A percentile compares a stretch with the other conserved stretches of the same genome.
Conservation (phyloP, 1,140 invertebrate genomes). For the Papilio dardanus region DNA sequence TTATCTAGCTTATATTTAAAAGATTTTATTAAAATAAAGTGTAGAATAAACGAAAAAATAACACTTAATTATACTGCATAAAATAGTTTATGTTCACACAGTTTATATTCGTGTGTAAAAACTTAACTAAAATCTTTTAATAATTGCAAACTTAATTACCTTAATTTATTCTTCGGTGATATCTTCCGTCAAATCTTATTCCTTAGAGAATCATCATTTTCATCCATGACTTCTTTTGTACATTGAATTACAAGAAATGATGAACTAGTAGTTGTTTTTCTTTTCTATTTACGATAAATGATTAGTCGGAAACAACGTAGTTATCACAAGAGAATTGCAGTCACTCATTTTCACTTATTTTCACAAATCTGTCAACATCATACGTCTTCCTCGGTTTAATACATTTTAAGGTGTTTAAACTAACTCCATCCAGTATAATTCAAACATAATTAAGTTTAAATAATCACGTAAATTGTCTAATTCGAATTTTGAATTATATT, state of each 20-base stretch:
- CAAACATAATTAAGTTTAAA: not conserved
- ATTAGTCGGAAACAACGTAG: not conserved
- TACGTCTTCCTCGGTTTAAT: not conserved
- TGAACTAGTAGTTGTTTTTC: not conserved
- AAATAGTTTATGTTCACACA: not conserved
- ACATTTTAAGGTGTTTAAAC: not conserved
- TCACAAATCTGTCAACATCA: slow-evolving; percentile 66
- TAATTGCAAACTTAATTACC: not conserved
- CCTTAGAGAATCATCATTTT: not conserved
- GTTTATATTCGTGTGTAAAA: not conserved
- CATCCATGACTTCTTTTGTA: not conserved
- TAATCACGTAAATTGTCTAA: not conserved
- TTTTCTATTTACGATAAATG: not conserved
- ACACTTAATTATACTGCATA: too few species aligned
- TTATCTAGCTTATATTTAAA: too few species aligned
- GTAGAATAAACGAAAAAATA: too few species aligned
- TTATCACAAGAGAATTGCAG: slow-evolving; percentile 48
- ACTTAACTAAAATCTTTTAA: not conserved
- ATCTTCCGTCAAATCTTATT: not conserved
- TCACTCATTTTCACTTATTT: slow-evolving; percentile 60
- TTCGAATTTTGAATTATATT: slow-evolving; percentile 24
- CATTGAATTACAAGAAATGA: too few species aligned
- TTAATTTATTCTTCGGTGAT: not conserved
- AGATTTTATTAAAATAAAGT: too few species aligned
- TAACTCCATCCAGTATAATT: not conserved